Base-by-base conservation (phyloP, 2,113 vertebrate species). In the Machaerirhynchus nigripectus region DNA sequence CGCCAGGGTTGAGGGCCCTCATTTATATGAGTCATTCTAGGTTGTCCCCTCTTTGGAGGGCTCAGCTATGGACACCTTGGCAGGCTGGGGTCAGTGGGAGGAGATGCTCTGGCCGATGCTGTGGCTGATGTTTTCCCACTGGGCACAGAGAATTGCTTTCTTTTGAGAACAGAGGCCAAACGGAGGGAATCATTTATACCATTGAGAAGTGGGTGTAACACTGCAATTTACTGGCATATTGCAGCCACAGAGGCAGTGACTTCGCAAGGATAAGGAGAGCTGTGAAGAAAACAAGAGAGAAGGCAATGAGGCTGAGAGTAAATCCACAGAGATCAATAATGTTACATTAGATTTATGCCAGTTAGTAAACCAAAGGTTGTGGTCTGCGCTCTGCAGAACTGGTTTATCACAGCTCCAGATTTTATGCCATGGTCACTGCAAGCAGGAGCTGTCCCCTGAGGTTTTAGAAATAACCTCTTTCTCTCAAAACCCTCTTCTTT, bases 301-400 rank as follows among this genome's bases (percentile, higher is more conserved):
- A 90, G 64, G 77, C 75, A 94, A 49, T 11, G 40, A 90, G 79
- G 37, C 56, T 60, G 28, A 49, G 79, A 70, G 68, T 49, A 96
- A 96, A 77, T 88, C 95, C 85, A 92, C 71, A 84, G 92, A 95
- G 90, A 95, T 95, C 92, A 90, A 84, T 94, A 91, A 91, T 0
- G 4, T 86, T 93, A 64, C 50, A 86, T 88, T 81, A 94, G 79
- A 90, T 88, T 88, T 88, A 95, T 0, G 3, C 92, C 7, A 5
- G n/a, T 95, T 81, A 96, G 90, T 86, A 92, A 93, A 84, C 83
- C 85, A 96, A 91, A 92, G 78, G 92, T 77, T 96, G 73, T 40
- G 46, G 59, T 55, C 73, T 90, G 56, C 17, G 68, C 23, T 68
- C 55, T 10, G 1, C 39, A 90, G 53, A 16, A 17, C 18, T 77